Conservation (phyloP, 2,113 vertebrate species). For the Heterotis niloticus region DNA sequence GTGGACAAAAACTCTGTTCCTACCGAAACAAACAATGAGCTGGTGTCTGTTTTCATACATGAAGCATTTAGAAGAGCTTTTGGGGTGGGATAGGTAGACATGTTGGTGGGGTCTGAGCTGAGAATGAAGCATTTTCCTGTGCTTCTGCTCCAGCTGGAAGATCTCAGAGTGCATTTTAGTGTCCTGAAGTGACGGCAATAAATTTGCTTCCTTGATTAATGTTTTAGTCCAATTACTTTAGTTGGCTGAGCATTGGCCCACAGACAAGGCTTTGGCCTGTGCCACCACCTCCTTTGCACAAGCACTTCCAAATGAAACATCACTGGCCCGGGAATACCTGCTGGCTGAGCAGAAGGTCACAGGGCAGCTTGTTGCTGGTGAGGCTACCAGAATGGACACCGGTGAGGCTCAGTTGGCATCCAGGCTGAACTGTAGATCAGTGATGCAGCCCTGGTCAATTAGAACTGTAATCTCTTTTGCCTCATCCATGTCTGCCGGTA, state of each 20-base stretch:
- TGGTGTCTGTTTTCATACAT: background rate
- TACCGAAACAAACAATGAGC: background rate
- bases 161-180: constrained; percentile 5
- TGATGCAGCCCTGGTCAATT: too few relatives aligned
- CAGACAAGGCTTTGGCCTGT: background rate
- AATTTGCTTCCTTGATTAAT: constrained; percentile 19
- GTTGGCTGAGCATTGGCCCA: constrained; percentile 15
- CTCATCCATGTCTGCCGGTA: too few relatives aligned
- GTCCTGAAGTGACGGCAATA: background rate
- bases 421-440: background rate
- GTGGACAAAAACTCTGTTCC: background rate
- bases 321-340: constrained; percentile 31
- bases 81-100: background rate
- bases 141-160: background rate
- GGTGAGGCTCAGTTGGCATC: background rate
- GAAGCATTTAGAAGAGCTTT: background rate
- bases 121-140: background rate
- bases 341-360: background rate
- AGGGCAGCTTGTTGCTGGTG: background rate
- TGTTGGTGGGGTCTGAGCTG: background rate
- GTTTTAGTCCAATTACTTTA: background rate
- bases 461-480: too few relatives aligned
- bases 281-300: background rate
- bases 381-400: too few relatives aligned
- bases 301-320: background rate